Conservation (phyloP, 92 coral and sea anemone species). For the Actinostola sp. region DNA sequence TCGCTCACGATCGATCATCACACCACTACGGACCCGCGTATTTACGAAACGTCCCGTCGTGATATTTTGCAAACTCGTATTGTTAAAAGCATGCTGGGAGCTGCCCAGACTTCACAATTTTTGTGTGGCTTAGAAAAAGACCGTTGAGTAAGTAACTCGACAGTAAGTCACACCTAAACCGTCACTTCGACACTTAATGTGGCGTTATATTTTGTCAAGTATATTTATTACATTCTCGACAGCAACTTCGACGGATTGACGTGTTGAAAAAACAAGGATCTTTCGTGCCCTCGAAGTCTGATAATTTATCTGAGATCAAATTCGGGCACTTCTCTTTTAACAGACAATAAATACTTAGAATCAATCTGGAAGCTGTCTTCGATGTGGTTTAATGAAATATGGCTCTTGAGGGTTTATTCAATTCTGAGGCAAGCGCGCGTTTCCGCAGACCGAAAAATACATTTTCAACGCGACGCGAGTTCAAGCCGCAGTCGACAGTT, state of each 20-base stretch:
- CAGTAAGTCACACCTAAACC: slow-evolving; percentile 75
- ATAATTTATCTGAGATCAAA: slow-evolving; percentile 87
- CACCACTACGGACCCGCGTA: too few species aligned
- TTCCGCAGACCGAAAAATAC: not conserved
- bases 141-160: slow-evolving; percentile 60
- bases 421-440: slow-evolving; percentile 7
- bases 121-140: slow-evolving; percentile 57
- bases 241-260: slow-evolving; percentile 84
- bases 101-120: slow-evolving; percentile 42
- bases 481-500: slow-evolving; percentile 5
- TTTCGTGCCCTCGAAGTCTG: slow-evolving; percentile 66
- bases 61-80: slow-evolving; percentile 87
- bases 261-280: slow-evolving; percentile 82
- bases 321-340: slow-evolving; percentile 75
- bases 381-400: slow-evolving; percentile 39
- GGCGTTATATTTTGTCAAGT: slow-evolving; percentile 87
- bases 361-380: slow-evolving; percentile 60
- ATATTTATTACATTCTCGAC: slow-evolving; percentile 79
- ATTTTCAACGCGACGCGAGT: not conserved
- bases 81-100: slow-evolving; percentile 66
- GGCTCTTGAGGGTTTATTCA: slow-evolving; percentile 22
- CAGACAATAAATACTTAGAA: slow-evolving; percentile 67
- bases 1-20: slow-evolving; percentile 45
- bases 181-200: slow-evolving; percentile 85
- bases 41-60: slow-evolving; percentile 82